Evolutionary conservation across 2,797 vertebrate species (phyloP).

Genomic region (Sylvilagus floridanus): DNA sequence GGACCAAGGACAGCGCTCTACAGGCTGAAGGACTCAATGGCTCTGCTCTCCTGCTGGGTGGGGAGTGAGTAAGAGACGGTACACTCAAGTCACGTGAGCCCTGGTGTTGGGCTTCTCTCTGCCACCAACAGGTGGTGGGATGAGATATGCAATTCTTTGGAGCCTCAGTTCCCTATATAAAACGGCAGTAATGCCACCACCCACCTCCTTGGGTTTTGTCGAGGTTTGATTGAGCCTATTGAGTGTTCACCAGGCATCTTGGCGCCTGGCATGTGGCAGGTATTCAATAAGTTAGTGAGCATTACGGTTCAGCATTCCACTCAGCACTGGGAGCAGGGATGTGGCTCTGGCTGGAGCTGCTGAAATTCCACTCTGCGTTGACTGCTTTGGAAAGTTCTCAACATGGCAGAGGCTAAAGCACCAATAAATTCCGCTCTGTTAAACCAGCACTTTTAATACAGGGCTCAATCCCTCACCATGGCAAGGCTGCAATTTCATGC

Average conservation of each 20-base stretch:
- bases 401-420: constrained; percentile 48
- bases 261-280: neutral
- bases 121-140: neutral
- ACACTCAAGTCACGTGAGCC: neutral
- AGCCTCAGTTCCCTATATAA: neutral
- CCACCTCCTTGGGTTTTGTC: neutral
- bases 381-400: constrained; percentile 47
- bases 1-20: constrained; percentile 2
- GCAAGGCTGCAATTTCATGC: neutral
- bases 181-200: neutral
- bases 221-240: neutral
- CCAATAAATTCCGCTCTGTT: constrained; percentile 72
- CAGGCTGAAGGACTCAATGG: fast-evolving
- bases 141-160: neutral
- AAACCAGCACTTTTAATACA: constrained; percentile 65
- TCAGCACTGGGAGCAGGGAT: neutral
- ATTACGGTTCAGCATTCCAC: neutral
- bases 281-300: fast-evolving
- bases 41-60: no score
- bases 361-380: constrained; percentile 43
- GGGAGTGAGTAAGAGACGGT: neutral
- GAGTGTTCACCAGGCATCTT: neutral
- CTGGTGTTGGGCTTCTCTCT: neutral
- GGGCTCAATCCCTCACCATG: constrained; percentile 29
- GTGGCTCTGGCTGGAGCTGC: neutral